These are phyloP conservation scores for Patella vulgata DNA, from an alignment of 1,140 invertebrate species.

Conservation along the genomic window DNA sequence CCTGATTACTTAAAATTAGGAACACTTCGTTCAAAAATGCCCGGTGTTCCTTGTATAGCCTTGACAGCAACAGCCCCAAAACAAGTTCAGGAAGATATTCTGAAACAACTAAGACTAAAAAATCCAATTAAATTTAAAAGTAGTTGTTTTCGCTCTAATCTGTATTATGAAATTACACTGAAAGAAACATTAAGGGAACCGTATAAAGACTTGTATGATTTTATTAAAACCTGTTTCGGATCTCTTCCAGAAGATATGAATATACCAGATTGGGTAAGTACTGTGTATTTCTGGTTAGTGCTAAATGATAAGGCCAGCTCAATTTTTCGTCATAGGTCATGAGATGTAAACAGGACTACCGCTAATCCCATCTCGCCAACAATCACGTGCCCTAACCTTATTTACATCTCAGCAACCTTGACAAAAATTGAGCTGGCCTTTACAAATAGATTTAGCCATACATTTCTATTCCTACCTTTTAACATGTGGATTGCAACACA, in stretches of 20 bases:
- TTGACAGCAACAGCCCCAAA: constrained; percentile 90
- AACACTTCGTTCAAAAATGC: constrained; percentile 75
- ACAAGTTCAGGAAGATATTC: constrained; percentile 73
- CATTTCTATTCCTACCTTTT: neutral
- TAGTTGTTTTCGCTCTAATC: constrained; percentile 75
- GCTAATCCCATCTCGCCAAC: too few relatives aligned
- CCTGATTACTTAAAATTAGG: constrained; percentile 93
- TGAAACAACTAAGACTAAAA: constrained; percentile 70
- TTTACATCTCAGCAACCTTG: too few relatives aligned
- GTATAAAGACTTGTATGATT: constrained; percentile 79
- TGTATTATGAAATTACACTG: constrained; percentile 80
- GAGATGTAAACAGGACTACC: too few relatives aligned
- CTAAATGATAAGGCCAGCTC: too few relatives aligned
- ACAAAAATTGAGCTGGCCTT: too few relatives aligned
- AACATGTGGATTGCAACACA: neutral
- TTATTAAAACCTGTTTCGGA: constrained; percentile 69
- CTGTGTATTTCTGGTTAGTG: too few relatives aligned
- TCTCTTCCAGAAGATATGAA: constrained; percentile 25
- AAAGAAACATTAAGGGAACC: constrained; percentile 83
- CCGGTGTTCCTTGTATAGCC: constrained; percentile 70
- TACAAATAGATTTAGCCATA: constrained; percentile 6
- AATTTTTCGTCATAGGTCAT: too few relatives aligned
- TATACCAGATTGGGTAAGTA: constrained; percentile 51
- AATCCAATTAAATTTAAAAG: constrained; percentile 72
- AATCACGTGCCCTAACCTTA: too few relatives aligned